Base-by-base conservation (phyloP, 2,113 vertebrate genomes). In the Cathartes aura region DNA sequence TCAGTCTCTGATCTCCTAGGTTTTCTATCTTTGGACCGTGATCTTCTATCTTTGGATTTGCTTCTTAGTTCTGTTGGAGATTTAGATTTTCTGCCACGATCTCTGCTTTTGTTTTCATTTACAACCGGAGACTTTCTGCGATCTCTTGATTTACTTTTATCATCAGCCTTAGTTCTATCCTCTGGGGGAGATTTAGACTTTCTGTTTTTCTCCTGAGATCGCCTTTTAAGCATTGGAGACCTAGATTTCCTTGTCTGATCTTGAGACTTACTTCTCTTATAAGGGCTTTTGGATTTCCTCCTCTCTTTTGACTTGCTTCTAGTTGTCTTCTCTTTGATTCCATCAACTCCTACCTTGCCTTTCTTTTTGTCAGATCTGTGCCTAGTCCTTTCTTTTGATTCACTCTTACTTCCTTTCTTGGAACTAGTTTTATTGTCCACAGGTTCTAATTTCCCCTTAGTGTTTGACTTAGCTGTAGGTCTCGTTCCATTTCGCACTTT, bases 281-380 rank as follows among this genome's bases (percentile, higher is more conserved):
- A 98, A 26, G 99, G 98, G 94, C 99, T 99, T 96, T 97, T 98
- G 18, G 99, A 99, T 89, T 98, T 98, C 94, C 98, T 99, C 85
- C 98, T 98, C 66, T 99, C 99, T 95, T 99, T 99, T 32, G 99
- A 99, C 81, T 98, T 99, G 97, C 99, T 99, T 87, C 99, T 98
- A 26, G 98, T 93, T 24, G 97, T 97, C 94, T 98, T 99, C 79
- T 99, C 98, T 96, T 98, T 99, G 70, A 97, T 64, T 82, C 97
- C 90, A 68, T 99, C 98, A 67, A 97, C 84, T 50, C 95, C 97
- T 38, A 73, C 93, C 95, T 98, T 99, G 94, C 97, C 98, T 98
- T 99, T 99, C 98, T 99, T 99, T 98, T 99, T 99, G 80, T 99
- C 99, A 79, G 98, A 98, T 90, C 99, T 99, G 45, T 99, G 99